Base-by-base conservation (phyloP, 1,140 invertebrate species). In the Ceratina japonica region DNA sequence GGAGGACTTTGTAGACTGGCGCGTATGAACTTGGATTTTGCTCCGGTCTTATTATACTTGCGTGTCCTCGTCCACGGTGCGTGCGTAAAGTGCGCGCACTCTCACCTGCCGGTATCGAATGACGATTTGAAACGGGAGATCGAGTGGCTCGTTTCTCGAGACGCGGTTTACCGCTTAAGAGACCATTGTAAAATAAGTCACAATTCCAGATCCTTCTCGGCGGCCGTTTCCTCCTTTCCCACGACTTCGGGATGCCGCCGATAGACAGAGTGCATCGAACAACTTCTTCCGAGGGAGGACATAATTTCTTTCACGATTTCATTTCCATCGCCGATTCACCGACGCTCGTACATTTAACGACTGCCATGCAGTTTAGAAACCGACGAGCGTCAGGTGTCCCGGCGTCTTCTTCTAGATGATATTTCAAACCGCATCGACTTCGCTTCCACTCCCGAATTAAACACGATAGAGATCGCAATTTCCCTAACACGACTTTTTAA, bases 151-250 rank as follows among this genome's bases (percentile, higher is more conserved):
- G 64, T 64, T 71, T 61, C 70, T 56, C 65, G 70, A 37, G 24
- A 51, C 71, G 71, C 71, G 81, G 61, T 79, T 80, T 75, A 80
- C 76, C 81, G 81, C 76, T 75, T 49, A 56, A 71, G 49, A 58
- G 56, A 71, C n/a, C 54, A 68, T 62, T 66, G 61, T 80, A 56
- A 79, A 73, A 64, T 51, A 74, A 79, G 44, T 59, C 16, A 31
- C 37, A 44, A 44, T 7, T 44, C 37, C 15, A 8, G 5, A 73
- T 72, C 75, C 66, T 83, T 63, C 51, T 56, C 10, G 15, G 5
- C 18, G 58, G 49, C 31, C n/a, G 27, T 72, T 64, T 71, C 70
- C 79, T 70, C 24, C 16, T 73, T 79, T 83, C 64, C 69, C 70
- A 73, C 70, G 69, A 31, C 22, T 37, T 44, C 37, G 10, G 37